Percentiles rank a stretch among this genome's conserved stretches.
These are phyloP conservation scores for Philopedon plagiatum DNA, from an alignment of 2,888 invertebrate species.

Conservation along the genomic window DNA sequence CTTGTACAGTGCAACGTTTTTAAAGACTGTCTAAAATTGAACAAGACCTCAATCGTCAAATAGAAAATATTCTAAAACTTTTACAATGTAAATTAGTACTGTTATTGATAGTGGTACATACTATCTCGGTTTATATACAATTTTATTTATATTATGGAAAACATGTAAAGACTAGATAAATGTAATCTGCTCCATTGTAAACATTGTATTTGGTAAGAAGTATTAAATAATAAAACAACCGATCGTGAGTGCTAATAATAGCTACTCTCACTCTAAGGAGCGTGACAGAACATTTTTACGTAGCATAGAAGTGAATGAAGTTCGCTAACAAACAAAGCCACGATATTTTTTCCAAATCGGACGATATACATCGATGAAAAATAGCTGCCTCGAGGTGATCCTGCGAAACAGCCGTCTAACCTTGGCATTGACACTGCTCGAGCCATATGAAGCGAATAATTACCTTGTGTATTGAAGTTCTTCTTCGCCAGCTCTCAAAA, in stretches of 20 bases:
- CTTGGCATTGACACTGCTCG: conserved; percentile 38
- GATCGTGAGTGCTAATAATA: too few species aligned
- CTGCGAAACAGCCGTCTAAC: conserved; percentile 24
- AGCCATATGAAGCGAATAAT: conserved; percentile 1
- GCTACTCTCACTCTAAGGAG: too few species aligned
- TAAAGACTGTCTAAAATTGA: too few species aligned
- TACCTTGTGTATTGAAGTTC: conserved; percentile 21
- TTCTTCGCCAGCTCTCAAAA: neutral
- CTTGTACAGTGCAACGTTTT: too few species aligned
- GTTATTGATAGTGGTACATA: neutral
- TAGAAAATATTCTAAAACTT: neutral
- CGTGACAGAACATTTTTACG: too few species aligned
- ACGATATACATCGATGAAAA: too few species aligned
- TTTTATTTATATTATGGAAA: neutral
- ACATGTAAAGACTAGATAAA: neutral
- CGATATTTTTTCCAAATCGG: too few species aligned
- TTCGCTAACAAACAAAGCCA: too few species aligned
- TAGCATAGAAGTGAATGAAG: too few species aligned
- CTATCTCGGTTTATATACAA: neutral
- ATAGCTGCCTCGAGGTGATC: conserved; percentile 12
- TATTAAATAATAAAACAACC: too few species aligned
- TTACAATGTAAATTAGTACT: neutral
- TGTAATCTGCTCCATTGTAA: neutral
- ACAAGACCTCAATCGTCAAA: neutral
- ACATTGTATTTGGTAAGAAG: too few species aligned